Percentiles rank a stretch among this genome's conserved stretches.
These are phyloP conservation scores for Cydia splendana DNA, from an alignment of 1,140 invertebrate species.

Conservation along the genomic window DNA sequence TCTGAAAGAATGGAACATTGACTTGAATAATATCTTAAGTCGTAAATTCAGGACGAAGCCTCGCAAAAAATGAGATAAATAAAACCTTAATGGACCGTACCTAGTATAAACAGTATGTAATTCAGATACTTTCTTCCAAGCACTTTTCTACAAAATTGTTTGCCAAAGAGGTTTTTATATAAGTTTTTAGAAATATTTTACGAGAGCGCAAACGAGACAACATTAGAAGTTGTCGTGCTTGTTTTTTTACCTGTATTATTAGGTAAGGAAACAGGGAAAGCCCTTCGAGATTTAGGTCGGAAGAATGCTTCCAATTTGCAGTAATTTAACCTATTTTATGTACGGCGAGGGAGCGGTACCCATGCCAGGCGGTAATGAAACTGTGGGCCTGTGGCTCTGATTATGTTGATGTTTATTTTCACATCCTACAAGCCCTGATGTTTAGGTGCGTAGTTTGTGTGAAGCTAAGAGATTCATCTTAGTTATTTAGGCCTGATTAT, in stretches of 20 bases:
- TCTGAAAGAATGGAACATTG: background rate
- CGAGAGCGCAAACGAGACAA: constrained; percentile 6
- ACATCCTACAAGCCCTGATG: background rate
- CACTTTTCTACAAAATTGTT: constrained; percentile 7
- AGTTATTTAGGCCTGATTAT: background rate
- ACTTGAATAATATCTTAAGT: constrained; percentile 5
- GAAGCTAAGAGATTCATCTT: background rate
- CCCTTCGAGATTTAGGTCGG: constrained; percentile 39
- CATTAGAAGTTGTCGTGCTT: constrained; percentile 36
- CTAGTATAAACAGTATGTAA: constrained; percentile 4
- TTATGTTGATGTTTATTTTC: constrained; percentile 23
- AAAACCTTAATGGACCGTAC: background rate
- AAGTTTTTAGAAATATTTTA: background rate
- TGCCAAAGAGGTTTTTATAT: background rate
- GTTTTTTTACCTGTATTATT: constrained; percentile 40
- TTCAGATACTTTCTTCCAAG: background rate
- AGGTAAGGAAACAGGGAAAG: constrained; percentile 38
- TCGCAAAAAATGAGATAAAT: background rate
- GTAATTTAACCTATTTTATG: constrained; percentile 46
- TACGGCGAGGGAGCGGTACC: constrained; percentile 1
- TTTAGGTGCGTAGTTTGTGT: background rate
- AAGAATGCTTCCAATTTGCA: constrained; percentile 47
- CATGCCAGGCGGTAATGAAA: constrained; percentile 10
- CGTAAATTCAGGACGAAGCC: background rate
- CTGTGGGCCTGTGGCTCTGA: background rate